Conservation (phyloP, 2,113 vertebrate genomes). For the Sylvilagus bachmani region DNA sequence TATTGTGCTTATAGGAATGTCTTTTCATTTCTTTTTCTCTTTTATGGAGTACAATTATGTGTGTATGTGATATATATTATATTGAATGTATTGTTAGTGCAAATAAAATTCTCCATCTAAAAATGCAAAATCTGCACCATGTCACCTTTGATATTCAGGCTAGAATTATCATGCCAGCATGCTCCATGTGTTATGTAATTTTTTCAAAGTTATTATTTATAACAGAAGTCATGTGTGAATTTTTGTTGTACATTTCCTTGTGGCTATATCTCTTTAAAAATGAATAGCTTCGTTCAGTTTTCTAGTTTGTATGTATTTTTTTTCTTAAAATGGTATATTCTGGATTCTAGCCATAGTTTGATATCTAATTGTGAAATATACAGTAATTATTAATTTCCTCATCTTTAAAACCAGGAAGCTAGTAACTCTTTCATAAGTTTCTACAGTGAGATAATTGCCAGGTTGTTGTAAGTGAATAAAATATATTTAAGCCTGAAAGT, state of each 20-base stretch:
- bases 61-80: not conserved
- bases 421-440: not conserved
- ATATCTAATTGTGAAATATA: not conserved
- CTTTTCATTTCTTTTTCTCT: slow-evolving; percentile 11
- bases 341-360: not conserved
- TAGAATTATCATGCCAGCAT: slow-evolving; percentile 15
- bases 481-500: not conserved
- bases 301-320: not conserved
- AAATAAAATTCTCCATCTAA: not conserved
- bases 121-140: not conserved
- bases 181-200: not conserved
- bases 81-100: not conserved
- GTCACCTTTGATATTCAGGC: not conserved
- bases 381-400: not conserved
- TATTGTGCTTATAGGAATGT: not conserved
- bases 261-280: not conserved
- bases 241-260: slow-evolving; percentile 11
- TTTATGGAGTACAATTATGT: not conserved
- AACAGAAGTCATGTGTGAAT: not conserved
- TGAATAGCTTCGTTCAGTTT: not conserved
- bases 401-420: not conserved
- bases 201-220: slow-evolving; percentile 56
- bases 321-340: not conserved
- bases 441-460: not conserved
- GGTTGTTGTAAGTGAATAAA: not conserved